phyloP scores from a whole-genome alignment of 1,140 invertebrate genomes.

The Heliconius congener region DNA sequence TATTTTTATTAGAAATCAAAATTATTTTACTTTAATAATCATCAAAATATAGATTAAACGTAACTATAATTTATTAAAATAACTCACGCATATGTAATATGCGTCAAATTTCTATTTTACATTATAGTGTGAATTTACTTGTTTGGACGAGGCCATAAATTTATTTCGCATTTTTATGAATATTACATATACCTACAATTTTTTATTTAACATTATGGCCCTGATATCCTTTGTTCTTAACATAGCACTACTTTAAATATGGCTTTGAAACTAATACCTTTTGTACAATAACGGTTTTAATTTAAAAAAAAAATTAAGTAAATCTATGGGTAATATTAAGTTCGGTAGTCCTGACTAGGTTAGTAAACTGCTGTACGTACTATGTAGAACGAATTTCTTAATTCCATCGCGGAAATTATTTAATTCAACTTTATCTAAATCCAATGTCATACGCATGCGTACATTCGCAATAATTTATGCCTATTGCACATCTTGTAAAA shows the following conservation, averaged over 20 bases:
- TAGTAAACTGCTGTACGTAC: not conserved
- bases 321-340: not conserved
- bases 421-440: not conserved
- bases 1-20: no score
- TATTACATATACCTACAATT: not conserved
- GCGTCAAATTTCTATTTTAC: not conserved
- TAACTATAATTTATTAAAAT: not conserved
- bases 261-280: no score
- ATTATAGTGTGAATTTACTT: not conserved
- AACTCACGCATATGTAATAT: not conserved
- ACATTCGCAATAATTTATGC: not conserved
- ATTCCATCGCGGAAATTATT: not conserved
- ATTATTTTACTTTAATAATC: not conserved
- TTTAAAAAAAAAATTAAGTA: not conserved
- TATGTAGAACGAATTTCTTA: slow-evolving; percentile 4
- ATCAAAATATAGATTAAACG: not conserved
- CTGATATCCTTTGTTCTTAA: not conserved
- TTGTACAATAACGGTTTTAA: no score
- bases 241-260: no score
- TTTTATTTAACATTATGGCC: not conserved
- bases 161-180: not conserved
- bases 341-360: not conserved
- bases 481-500: not conserved
- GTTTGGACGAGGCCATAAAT: not conserved
- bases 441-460: not conserved